Evolutionary conservation across 2,797 vertebrate genomes (phyloP).

Genomic region (Staurois parvus): DNA sequence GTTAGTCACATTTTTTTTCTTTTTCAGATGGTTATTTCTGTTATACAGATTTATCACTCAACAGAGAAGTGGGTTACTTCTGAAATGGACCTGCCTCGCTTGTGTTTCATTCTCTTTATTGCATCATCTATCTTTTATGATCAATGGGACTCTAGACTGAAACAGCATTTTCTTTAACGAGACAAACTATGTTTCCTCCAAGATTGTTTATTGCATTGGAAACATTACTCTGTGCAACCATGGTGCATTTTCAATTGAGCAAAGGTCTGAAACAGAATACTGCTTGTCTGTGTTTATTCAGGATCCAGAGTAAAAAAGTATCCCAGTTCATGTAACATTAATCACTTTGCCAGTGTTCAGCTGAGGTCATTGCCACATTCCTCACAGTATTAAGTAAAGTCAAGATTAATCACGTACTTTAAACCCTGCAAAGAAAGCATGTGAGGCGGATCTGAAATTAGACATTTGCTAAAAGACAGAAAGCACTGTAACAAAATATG

Average conservation of each 20-base stretch:
- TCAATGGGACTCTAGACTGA: conserved; percentile 78
- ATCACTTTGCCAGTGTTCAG: conserved; percentile 80
- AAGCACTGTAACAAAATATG: conserved; percentile 69
- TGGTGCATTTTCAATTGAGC: conserved; percentile 75
- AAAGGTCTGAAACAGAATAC: conserved; percentile 78
- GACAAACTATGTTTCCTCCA: conserved; percentile 74
- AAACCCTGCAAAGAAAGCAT: conserved; percentile 75
- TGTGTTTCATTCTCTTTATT: conserved; percentile 80
- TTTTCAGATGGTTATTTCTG: conserved; percentile 5
- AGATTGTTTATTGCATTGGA: conserved; percentile 77
- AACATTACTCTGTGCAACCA: conserved; percentile 79
- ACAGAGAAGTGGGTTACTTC: conserved; percentile 77
- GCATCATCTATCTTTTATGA: conserved; percentile 82
- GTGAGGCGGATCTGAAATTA: conserved; percentile 77
- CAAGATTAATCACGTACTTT: conserved; percentile 83
- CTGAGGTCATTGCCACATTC: conserved; percentile 82
- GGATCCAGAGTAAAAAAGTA: conserved; percentile 70
- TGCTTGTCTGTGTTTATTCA: conserved; percentile 80
- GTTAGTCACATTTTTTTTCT: conserved; percentile 6
- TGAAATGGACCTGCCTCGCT: conserved; percentile 72
- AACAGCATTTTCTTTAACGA: conserved; percentile 82
- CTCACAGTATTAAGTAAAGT: conserved; percentile 78
- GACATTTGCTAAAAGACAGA: conserved; percentile 74
- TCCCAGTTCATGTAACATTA: conserved; percentile 79
- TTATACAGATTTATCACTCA: conserved; percentile 57